Percentiles rank a stretch among this genome's conserved stretches.
Conservation (phyloP, 1,140 invertebrate species). For the Hylaeus anthracinus region DNA sequence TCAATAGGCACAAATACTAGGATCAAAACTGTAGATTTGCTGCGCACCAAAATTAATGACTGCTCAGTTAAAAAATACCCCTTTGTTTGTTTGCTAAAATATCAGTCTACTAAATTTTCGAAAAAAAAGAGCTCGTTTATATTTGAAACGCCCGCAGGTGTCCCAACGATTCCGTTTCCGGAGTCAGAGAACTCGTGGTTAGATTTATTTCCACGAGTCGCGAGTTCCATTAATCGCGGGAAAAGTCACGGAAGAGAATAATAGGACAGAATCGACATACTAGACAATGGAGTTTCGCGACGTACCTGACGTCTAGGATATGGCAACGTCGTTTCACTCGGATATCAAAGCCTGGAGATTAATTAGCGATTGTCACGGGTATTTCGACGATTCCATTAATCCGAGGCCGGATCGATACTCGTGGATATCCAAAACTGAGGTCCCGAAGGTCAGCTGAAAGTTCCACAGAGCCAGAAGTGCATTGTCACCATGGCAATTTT, state of each 20-base stretch:
- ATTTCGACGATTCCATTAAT: conserved; percentile 31
- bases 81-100: too few species aligned
- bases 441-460: neutral
- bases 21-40: too few species aligned
- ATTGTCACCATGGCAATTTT: neutral
- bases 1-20: too few species aligned
- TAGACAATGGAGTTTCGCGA: neutral
- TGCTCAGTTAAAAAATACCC: too few species aligned
- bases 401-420: conserved; percentile 2
- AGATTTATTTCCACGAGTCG: neutral
- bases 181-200: neutral
- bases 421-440: neutral
- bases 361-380: conserved; percentile 18
- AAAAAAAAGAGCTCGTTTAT: too few species aligned
- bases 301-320: neutral
- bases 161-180: neutral
- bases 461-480: neutral
- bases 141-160: neutral
- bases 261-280: neutral
- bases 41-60: too few species aligned
- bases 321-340: neutral
- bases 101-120: too few species aligned
- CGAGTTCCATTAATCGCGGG: neutral
- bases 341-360: conserved; percentile 12
- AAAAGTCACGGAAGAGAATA: conserved; percentile 15